Evolutionary conservation across 2,113 vertebrate species (phyloP).

Genomic region (Nothocercus julius): DNA sequence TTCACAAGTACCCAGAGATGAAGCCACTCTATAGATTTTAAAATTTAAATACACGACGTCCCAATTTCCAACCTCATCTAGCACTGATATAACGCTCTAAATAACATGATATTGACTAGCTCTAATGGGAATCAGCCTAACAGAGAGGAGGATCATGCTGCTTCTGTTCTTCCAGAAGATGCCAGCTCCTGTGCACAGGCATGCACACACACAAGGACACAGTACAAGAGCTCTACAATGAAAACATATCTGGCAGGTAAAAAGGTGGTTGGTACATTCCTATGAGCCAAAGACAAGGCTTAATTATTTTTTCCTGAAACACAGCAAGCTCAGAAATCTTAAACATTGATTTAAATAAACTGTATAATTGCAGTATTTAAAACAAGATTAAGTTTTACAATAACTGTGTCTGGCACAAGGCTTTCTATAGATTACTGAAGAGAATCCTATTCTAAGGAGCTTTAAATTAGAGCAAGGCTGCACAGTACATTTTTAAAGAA

Average conservation of each 20-base stretch:
- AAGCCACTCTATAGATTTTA: not conserved
- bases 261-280: not conserved
- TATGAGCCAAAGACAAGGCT: not conserved
- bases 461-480: not conserved
- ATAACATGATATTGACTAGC: not conserved
- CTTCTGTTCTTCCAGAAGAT: not conserved
- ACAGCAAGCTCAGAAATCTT: not conserved
- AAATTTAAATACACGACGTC: not conserved
- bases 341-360: constrained; percentile 10
- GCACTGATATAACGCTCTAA: not conserved
- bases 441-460: not conserved
- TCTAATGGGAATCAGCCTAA: not conserved
- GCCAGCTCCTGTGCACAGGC: not conserved
- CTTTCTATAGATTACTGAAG: not conserved
- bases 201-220: not conserved
- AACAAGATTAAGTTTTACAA: constrained; percentile 4
- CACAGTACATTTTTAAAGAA: not conserved
- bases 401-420: not conserved
- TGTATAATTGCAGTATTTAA: not conserved
- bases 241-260: not conserved
- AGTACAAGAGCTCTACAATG: not conserved
- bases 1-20: not conserved
- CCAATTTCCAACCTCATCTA: not conserved
- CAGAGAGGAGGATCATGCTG: not conserved
- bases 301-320: not conserved